phyloP scores from a whole-genome alignment of 2,797 vertebrate genomes.

The Salarias fasciatus region DNA sequence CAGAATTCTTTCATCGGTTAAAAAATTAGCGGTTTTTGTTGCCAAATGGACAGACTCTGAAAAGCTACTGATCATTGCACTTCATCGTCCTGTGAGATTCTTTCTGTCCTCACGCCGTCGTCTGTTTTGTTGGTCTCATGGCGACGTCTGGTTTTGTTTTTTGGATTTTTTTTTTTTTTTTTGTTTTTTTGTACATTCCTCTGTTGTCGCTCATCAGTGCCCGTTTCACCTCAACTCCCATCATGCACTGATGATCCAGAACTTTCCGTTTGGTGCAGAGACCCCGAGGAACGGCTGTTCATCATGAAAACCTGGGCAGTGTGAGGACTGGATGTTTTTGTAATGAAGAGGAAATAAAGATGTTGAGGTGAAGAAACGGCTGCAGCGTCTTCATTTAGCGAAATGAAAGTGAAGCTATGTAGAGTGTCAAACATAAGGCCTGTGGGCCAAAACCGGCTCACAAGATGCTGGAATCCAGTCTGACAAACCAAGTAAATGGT shows the following conservation, averaged over 20 bases:
- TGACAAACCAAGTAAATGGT: too few relatives aligned
- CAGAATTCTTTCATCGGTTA: conserved; percentile 50
- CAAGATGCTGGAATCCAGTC: too few relatives aligned
- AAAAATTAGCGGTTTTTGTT: conserved; percentile 58
- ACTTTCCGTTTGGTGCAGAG: conserved; percentile 14
- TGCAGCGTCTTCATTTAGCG: conserved; percentile 1
- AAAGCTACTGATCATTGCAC: conserved; percentile 71
- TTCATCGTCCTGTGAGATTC: conserved; percentile 72
- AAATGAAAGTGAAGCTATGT: too few relatives aligned
- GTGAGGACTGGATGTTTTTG: conserved; percentile 70
- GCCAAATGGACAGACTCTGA: conserved; percentile 51
- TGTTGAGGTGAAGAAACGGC: conserved; percentile 34
- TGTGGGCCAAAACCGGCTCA: too few relatives aligned
- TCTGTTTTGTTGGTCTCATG: conserved; percentile 23
- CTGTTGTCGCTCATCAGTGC: conserved; percentile 31
- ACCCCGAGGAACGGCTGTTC: conserved; percentile 2
- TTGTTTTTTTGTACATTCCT: conserved; percentile 72
- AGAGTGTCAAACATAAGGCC: too few relatives aligned
- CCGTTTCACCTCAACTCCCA: conserved; percentile 37
- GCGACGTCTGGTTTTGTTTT: conserved; percentile 33
- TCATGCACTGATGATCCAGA: conserved; percentile 23
- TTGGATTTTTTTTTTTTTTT: conserved; percentile 26
- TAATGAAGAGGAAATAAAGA: conserved; percentile 78
- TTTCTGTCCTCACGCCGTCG: conserved; percentile 47
- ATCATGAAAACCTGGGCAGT: conserved; percentile 53